Evolutionary conservation across 2,113 vertebrate species (phyloP).

Genomic region (Eulacestoma nigropectus): DNA sequence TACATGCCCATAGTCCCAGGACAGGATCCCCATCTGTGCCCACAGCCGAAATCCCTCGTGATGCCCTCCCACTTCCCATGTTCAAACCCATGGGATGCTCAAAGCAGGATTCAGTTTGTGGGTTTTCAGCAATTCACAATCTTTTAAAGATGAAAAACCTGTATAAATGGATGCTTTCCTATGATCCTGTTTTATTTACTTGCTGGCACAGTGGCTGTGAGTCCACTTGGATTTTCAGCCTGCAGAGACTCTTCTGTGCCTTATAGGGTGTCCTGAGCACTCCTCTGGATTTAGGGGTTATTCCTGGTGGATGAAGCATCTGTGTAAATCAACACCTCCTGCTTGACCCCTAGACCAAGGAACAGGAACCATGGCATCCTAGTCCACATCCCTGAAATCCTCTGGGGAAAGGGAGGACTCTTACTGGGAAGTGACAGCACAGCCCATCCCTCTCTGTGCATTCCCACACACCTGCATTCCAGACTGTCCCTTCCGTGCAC

Average conservation of each 20-base stretch:
- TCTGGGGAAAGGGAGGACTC: neutral
- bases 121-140: neutral
- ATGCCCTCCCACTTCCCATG: rapidly evolving
- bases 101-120: neutral
- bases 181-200: neutral
- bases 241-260: neutral
- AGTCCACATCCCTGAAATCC: neutral
- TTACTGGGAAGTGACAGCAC: neutral
- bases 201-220: neutral
- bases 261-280: rapidly evolving
- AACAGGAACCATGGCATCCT: neutral
- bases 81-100: neutral
- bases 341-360: neutral
- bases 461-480: neutral
- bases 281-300: neutral
- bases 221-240: neutral
- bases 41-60: neutral
- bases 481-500: neutral
- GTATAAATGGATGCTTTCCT: neutral
- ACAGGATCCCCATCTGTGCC: neutral
- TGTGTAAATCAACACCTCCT: neutral
- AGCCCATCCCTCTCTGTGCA: neutral
- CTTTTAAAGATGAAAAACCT: neutral
- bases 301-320: neutral
- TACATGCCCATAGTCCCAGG: neutral